Evolutionary conservation across 2,113 vertebrate species (phyloP).

Genomic region (Dascyllus trimaculatus): DNA sequence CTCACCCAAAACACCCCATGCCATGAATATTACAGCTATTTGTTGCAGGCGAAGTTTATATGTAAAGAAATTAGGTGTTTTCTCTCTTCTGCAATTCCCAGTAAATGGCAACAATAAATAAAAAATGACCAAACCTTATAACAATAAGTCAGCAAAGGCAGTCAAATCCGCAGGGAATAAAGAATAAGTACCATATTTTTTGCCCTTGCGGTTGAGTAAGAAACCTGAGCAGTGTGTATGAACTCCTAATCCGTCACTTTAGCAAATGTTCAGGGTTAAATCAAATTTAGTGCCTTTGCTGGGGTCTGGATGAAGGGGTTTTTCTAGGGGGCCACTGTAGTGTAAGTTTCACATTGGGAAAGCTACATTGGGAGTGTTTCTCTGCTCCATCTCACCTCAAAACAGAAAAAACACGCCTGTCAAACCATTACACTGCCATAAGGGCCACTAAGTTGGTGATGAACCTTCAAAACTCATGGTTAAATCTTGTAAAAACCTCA

Average conservation of each 20-base stretch:
- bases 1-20: not conserved
- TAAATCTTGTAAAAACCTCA: not conserved
- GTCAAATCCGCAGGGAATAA: constrained; percentile 42
- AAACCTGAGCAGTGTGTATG: constrained; percentile 57
- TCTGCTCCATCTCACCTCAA: not conserved
- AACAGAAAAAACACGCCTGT: not conserved
- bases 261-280: constrained; percentile 70
- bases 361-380: not conserved
- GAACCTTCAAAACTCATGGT: not conserved
- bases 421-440: not conserved
- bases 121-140: constrained; percentile 18
- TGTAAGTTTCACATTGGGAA: constrained; percentile 30
- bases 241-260: constrained; percentile 64
- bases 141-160: constrained; percentile 44
- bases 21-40: constrained; percentile 19
- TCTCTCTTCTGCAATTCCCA: not conserved
- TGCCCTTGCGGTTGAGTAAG: constrained; percentile 44
- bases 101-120: not conserved
- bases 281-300: constrained; percentile 71
- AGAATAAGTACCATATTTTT: constrained; percentile 54
- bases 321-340: constrained; percentile 2
- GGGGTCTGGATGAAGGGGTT: constrained; percentile 49
- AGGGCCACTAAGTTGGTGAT: not conserved
- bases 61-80: constrained; percentile 1
- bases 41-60: constrained; percentile 19